phyloP scores from a whole-genome alignment of 2,888 invertebrate genomes.

The Drosophila anomalata region DNA sequence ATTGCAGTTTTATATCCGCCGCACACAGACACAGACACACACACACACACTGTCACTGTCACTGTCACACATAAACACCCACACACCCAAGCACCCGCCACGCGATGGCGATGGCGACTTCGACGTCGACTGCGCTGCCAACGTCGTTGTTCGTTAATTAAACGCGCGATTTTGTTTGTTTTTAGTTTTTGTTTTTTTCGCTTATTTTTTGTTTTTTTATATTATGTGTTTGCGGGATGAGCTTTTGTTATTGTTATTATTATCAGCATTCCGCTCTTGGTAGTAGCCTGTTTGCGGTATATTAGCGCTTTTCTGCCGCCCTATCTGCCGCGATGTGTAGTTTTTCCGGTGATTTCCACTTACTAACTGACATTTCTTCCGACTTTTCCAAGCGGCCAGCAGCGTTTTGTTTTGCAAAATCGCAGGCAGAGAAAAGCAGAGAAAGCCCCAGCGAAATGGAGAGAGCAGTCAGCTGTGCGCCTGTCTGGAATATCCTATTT shows the following conservation, averaged over 20 bases:
- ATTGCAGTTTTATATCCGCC: slow-evolving; percentile 74
- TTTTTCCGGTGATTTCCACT: slow-evolving; percentile 81
- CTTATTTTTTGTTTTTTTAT: slow-evolving; percentile 1
- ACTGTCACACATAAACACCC: slow-evolving; percentile 11
- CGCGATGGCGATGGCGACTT: slow-evolving; percentile 32
- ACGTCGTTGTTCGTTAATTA: slow-evolving; percentile 62
- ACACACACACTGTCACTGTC: not conserved
- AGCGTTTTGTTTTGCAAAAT: slow-evolving; percentile 58
- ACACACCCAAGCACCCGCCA: slow-evolving; percentile 11
- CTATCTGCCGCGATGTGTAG: slow-evolving; percentile 70
- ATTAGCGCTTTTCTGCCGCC: slow-evolving; percentile 3
- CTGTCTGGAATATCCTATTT: not conserved
- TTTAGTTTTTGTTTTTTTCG: slow-evolving; percentile 23
- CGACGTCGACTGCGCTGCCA: slow-evolving; percentile 58
- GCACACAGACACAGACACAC: slow-evolving; percentile 25
- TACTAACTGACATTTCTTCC: slow-evolving; percentile 69
- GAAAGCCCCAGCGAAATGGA: slow-evolving; percentile 26
- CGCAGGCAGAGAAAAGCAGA: slow-evolving; percentile 10
- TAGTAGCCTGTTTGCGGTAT: slow-evolving; percentile 43
- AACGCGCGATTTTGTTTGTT: slow-evolving; percentile 58
- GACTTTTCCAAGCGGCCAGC: slow-evolving; percentile 68
- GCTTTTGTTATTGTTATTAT: slow-evolving; percentile 71
- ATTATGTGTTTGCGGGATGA: slow-evolving; percentile 9
- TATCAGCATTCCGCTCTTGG: slow-evolving; percentile 63
- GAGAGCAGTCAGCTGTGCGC: slow-evolving; percentile 50